phyloP scores from a whole-genome alignment of 2,888 invertebrate species.

The Diarsia mendica region DNA sequence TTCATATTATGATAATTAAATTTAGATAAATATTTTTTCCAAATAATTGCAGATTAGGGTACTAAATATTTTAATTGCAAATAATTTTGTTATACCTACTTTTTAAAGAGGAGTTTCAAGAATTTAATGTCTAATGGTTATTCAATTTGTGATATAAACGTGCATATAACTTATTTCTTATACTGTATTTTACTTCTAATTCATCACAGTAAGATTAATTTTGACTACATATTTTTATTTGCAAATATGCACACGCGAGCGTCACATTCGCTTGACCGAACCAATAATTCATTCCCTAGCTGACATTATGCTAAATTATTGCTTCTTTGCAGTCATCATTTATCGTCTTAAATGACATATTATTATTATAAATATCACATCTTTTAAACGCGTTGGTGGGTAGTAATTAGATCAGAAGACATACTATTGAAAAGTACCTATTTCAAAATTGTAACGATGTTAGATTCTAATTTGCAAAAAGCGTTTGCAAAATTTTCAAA shows the following conservation, averaged over 20 bases:
- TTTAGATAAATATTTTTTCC: not conserved
- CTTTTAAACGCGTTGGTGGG: not conserved
- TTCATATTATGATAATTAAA: not conserved
- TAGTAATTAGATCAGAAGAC: not conserved
- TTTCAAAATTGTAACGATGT: no score
- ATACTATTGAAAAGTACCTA: no score
- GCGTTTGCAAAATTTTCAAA: no score
- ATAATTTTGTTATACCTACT: no score
- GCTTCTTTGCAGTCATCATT: constrained; percentile 39
- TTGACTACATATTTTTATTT: constrained; percentile 38
- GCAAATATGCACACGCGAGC: constrained; percentile 20
- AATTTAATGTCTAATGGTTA: not conserved
- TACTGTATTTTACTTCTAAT: not conserved
- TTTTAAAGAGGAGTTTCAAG: not conserved
- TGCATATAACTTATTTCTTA: not conserved
- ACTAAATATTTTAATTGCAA: not conserved
- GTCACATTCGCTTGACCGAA: constrained; percentile 17
- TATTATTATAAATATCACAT: constrained; percentile 21
- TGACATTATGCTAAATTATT: constrained; percentile 49
- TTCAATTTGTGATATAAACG: not conserved
- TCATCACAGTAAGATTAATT: not conserved
- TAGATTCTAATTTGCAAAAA: no score
- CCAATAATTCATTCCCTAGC: constrained; percentile 41
- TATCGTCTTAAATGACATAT: constrained; percentile 23
- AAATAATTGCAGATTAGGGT: not conserved